These are phyloP conservation scores for Ciconia nigra DNA, from an alignment of 2,797 vertebrate genomes.

Conservation along the genomic window DNA sequence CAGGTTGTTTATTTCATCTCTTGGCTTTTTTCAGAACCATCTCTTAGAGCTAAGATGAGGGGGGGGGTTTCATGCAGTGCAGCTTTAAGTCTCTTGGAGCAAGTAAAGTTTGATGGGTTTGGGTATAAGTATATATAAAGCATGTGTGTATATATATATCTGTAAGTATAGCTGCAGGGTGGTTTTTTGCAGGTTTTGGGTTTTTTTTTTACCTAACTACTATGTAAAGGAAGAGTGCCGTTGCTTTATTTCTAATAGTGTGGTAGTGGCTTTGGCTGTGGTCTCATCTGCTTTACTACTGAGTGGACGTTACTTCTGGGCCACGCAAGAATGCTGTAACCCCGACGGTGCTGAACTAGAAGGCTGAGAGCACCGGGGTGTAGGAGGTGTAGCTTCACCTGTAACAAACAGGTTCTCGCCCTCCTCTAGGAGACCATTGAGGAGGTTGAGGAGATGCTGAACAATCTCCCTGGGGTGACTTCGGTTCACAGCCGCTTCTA, in stretches of 20 bases:
- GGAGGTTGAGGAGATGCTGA: slow-evolving; percentile 93
- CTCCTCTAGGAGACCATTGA: slow-evolving; percentile 86
- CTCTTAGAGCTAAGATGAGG: not conserved
- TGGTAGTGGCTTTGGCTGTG: not conserved
- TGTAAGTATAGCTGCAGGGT: not conserved
- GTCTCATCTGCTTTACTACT: not conserved
- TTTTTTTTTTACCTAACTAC: too few relatives aligned
- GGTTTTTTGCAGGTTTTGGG: too few relatives aligned
- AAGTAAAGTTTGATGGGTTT: not conserved
- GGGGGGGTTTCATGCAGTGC: not conserved
- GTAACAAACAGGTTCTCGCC: not conserved
- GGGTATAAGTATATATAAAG: not conserved
- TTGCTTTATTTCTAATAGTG: not conserved
- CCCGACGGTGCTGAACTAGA: accelerated
- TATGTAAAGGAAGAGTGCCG: not conserved
- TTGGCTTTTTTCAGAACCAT: not conserved
- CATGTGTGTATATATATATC: accelerated
- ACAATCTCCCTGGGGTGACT: slow-evolving; percentile 88
- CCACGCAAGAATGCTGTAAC: too few relatives aligned
- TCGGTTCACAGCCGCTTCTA: slow-evolving; percentile 97
- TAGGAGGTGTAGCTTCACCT: accelerated
- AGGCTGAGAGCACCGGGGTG: too few relatives aligned
- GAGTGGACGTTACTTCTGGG: not conserved
- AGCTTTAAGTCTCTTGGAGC: not conserved
- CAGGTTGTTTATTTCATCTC: accelerated